phyloP scores from a whole-genome alignment of 1,140 invertebrate species.

The Drosophila tropicalis region DNA sequence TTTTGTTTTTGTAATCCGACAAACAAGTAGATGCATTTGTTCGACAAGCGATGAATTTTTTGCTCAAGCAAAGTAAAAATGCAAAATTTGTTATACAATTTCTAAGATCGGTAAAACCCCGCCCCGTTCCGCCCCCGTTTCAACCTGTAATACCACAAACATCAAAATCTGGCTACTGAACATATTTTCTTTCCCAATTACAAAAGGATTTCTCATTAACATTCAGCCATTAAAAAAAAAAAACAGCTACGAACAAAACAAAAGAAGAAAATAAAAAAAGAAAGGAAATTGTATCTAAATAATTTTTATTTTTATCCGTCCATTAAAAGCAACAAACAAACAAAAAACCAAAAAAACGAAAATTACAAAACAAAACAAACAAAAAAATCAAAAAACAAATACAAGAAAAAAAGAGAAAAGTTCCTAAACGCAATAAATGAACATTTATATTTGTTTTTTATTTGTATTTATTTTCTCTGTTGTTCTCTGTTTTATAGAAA shows the following conservation, averaged over 20 bases:
- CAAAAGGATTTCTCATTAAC: slow-evolving; percentile 1
- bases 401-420: slow-evolving; percentile 42
- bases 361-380: neutral
- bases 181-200: neutral
- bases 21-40: slow-evolving; percentile 1
- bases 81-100: slow-evolving; percentile 18
- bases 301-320: slow-evolving; percentile 80
- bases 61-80: slow-evolving; percentile 21
- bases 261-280: no score
- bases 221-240: slow-evolving; percentile 8
- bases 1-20: slow-evolving; percentile 5
- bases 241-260: slow-evolving; percentile 13
- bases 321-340: slow-evolving; percentile 52
- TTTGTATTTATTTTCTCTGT: slow-evolving; percentile 8
- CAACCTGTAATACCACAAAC: neutral
- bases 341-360: neutral
- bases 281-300: slow-evolving; percentile 57
- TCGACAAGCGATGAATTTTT: slow-evolving; percentile 14
- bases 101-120: neutral
- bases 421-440: slow-evolving; percentile 80
- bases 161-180: slow-evolving; percentile 4
- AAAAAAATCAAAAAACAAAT: neutral
- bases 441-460: neutral
- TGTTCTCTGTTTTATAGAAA: slow-evolving; percentile 36
- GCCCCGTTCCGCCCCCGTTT: neutral